phyloP scores from a whole-genome alignment of 2,888 invertebrate species.

The Chesias legatella region DNA sequence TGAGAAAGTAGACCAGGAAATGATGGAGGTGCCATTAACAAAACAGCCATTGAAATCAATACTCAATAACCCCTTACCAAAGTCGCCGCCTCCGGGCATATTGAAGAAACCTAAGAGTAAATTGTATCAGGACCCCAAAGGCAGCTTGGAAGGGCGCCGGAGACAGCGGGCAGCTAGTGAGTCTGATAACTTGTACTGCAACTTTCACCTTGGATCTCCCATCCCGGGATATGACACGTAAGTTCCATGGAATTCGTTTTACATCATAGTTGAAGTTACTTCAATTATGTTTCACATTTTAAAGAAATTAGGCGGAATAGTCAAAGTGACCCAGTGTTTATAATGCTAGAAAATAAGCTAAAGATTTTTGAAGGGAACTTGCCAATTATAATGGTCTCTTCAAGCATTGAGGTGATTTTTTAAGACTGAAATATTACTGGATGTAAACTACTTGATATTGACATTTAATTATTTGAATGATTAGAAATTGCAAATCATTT shows the following conservation, averaged over 20 bases:
- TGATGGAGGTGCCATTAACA: conserved; percentile 56
- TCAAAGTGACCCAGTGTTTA: too few relatives aligned
- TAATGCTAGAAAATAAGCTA: too few relatives aligned
- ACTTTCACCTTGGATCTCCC: conserved; percentile 50
- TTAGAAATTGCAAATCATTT: too few relatives aligned
- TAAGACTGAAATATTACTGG: too few relatives aligned
- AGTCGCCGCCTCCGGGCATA: conserved; percentile 63
- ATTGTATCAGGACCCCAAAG: conserved; percentile 51
- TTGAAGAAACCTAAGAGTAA: conserved; percentile 68
- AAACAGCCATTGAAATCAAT: conserved; percentile 74
- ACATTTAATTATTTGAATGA: too few relatives aligned
- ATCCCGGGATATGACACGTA: conserved; percentile 65
- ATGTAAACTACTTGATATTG: too few relatives aligned
- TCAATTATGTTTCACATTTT: too few relatives aligned
- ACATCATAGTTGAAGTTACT: too few relatives aligned
- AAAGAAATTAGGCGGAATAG: too few relatives aligned
- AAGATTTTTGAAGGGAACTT: too few relatives aligned
- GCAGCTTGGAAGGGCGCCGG: conserved; percentile 57
- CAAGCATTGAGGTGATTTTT: too few relatives aligned
- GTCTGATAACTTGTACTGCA: conserved; percentile 67
- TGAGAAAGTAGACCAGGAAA: conserved; percentile 68
- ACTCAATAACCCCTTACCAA: conserved; percentile 67
- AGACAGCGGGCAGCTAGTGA: conserved; percentile 73
- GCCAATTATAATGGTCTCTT: too few relatives aligned
- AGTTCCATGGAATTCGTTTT: conserved; percentile 31